phyloP scores from a whole-genome alignment of 2,797 vertebrate genomes.

The Delichon dasypus region DNA sequence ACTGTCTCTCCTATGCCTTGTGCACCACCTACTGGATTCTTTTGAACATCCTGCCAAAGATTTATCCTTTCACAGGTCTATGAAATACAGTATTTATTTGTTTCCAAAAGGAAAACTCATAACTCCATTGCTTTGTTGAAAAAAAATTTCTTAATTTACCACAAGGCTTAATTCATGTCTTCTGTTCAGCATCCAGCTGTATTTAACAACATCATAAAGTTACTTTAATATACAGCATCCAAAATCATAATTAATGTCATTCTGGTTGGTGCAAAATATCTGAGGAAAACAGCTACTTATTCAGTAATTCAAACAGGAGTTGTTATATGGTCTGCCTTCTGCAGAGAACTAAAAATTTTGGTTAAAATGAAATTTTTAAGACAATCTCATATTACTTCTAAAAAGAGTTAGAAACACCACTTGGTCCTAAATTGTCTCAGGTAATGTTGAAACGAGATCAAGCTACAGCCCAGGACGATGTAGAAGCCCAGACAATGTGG shows the following conservation, averaged over 20 bases:
- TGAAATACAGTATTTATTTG: not conserved
- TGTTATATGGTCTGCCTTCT: not conserved
- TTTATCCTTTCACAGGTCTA: not conserved
- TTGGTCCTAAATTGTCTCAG: not conserved
- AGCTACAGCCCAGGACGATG: not conserved
- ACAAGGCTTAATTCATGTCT: not conserved
- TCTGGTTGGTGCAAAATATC: not conserved
- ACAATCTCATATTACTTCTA: not conserved
- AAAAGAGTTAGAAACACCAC: not conserved
- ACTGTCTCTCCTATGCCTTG: not conserved
- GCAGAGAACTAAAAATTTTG: not conserved
- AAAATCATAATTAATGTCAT: not conserved
- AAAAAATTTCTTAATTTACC: not conserved
- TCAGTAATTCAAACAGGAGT: not conserved
- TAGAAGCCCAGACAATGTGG: not conserved
- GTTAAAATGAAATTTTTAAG: not conserved
- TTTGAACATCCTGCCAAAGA: not conserved
- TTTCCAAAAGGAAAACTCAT: not conserved
- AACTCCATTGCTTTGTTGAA: not conserved
- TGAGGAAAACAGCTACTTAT: not conserved
- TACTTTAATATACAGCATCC: not conserved
- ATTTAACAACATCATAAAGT: not conserved
- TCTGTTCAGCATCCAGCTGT: not conserved
- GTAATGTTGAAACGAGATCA: not conserved
- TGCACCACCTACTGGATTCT: conserved; percentile 13